Base-by-base conservation (phyloP, 2,797 vertebrate genomes). In the Gymnoscopelus microlampas region DNA sequence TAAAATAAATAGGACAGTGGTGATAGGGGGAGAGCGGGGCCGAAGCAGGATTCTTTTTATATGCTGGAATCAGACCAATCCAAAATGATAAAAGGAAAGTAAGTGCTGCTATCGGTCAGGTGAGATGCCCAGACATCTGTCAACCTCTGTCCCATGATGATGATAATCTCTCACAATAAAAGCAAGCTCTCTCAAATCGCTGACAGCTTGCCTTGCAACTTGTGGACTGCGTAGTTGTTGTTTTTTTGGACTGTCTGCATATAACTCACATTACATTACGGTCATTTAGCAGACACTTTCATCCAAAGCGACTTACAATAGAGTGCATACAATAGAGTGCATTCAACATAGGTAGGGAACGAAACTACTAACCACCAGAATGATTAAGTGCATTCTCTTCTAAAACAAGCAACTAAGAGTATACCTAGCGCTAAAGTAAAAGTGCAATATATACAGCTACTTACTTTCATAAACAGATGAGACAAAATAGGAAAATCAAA, bases 141-240 rank as follows among this genome's bases (percentile, higher is more conserved):
- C 88, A 91, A 88, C 87, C 87, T 86, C 87, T 88, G 86, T 88
- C 88, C 85, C 83, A 90, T 83, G 72, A 89, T 83, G 72, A 89
- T 91, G 87, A 82, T 19, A 19, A 19, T 90, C 78, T 89, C 86
- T 92, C 89, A 91, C 81, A 90, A 89, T 90, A 91, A 87, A 19
- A 91, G 82, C 63, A 81, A 77, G 81, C 82, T 79, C 81, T 88
- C 69, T 83, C 66, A 83, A 89, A 88, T 87, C 82, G 82, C 73
- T 86, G 83, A 88, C 87, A 89, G 87, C 85, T 82, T 88, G 83
- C 74, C 74, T 62, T 83, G 81, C 69, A 29, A 68, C 84, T 82
- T 71, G 48, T 58, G 71, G 64, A 77, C 63, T 19, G 19, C 65
- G 9, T 44, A 6, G 6, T 39, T 39, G n/a, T 39, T 6, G 10